Evolutionary conservation across 2,888 invertebrate species (phyloP).

Genomic region (Tortrix viridana): DNA sequence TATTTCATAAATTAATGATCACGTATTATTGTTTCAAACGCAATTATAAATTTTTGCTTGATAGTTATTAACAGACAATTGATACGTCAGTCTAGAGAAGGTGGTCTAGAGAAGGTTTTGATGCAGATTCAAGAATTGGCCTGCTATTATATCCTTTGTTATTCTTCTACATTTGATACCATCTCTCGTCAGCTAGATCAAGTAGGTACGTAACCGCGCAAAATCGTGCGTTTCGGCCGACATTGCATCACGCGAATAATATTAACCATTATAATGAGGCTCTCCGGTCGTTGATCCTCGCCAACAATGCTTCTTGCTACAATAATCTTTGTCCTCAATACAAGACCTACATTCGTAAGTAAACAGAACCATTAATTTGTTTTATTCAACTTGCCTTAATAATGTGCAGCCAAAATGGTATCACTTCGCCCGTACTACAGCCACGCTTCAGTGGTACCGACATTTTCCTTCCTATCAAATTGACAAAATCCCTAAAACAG

Average conservation of each 20-base stretch:
- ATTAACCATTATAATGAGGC: slow-evolving; percentile 57
- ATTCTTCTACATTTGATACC: slow-evolving; percentile 27
- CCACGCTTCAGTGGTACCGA: not conserved
- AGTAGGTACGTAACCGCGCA: slow-evolving; percentile 32
- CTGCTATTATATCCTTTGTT: slow-evolving; percentile 23
- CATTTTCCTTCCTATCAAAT: too few relatives aligned
- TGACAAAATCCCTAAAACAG: too few relatives aligned
- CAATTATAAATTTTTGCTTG: too few relatives aligned
- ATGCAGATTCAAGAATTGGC: slow-evolving; percentile 24
- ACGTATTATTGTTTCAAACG: too few relatives aligned
- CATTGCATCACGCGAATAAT: slow-evolving; percentile 61
- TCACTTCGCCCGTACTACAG: not conserved
- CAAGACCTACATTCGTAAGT: slow-evolving; percentile 47
- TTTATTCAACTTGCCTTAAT: slow-evolving; percentile 7
- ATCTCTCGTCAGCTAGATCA: slow-evolving; percentile 31
- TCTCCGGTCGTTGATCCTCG: slow-evolving; percentile 55
- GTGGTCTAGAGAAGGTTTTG: not conserved
- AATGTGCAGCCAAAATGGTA: slow-evolving; percentile 1
- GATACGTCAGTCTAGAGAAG: not conserved
- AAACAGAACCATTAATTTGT: slow-evolving; percentile 33
- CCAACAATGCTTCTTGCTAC: slow-evolving; percentile 48
- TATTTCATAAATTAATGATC: too few relatives aligned
- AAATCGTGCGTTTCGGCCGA: slow-evolving; percentile 43
- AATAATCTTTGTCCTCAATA: slow-evolving; percentile 52
- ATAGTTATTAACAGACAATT: too few relatives aligned